phyloP scores from a whole-genome alignment of 2,888 invertebrate genomes.

The Ophion obscuratus region DNA sequence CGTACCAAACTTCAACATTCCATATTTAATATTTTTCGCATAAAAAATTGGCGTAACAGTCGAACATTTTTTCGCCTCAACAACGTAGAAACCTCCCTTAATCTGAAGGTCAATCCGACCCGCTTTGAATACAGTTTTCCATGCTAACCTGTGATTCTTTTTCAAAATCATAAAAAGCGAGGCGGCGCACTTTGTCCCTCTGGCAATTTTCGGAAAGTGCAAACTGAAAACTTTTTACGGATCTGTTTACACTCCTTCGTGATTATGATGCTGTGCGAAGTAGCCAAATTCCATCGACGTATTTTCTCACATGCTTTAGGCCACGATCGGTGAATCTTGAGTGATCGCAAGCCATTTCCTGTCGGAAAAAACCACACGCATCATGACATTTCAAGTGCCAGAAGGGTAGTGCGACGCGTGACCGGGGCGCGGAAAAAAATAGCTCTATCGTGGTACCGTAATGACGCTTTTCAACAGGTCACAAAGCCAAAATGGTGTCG shows the following conservation, averaged over 20 bases:
- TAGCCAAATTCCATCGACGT: not conserved
- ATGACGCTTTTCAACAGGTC: constrained; percentile 38
- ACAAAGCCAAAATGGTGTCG: constrained; percentile 50
- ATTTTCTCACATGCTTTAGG: not conserved
- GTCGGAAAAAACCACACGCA: too few species aligned
- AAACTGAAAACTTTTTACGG: not conserved
- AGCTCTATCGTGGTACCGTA: not conserved
- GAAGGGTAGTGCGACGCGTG: not conserved
- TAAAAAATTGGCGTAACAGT: too few species aligned
- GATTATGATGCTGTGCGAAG: too few species aligned
- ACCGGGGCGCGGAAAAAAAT: not conserved
- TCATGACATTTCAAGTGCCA: too few species aligned
- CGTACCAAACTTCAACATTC: too few species aligned
- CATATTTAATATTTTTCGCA: too few species aligned
- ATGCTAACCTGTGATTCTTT: not conserved
- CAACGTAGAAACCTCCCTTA: too few species aligned
- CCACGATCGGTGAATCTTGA: not conserved
- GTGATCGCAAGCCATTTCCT: not conserved
- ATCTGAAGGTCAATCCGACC: not conserved
- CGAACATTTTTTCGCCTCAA: too few species aligned
- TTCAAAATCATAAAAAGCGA: too few species aligned
- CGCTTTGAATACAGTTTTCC: not conserved
- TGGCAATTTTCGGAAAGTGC: not conserved
- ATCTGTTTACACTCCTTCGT: too few species aligned
- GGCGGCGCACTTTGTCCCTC: not conserved